Base-by-base conservation (phyloP, 2,888 invertebrate species). In the Tryphoninae sp. region DNA sequence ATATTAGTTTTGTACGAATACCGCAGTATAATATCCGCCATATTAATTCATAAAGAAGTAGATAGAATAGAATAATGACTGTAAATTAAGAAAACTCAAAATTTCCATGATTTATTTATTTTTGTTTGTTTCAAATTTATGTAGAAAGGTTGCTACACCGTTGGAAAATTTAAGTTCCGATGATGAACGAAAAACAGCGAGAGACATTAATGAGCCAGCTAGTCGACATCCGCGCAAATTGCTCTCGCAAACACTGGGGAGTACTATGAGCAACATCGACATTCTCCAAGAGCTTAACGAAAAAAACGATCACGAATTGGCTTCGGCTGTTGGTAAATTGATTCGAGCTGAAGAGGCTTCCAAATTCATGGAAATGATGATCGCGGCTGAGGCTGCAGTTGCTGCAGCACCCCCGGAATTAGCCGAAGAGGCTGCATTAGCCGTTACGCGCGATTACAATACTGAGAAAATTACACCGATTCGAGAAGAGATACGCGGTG, bases 391-490 rank as follows among this genome's bases (percentile, higher is more conserved):
- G 86, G 91, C 91, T 40, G 92, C 92, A 2, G 92, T 92, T 2
- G 90, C 91, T 45, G 87, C 89, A 7, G 93, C 90, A n/a, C 92
- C 92, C 1, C 92, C 92, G 1, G 92, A 92, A 83, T 84, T 89
- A n/a, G 92, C 92, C 9, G 93, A 93, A 85, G 92, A 92, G 85
- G 92, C 92, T 13, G 93, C 93, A 2, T 90, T 91, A 4, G 92
- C 92, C 2, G 92, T 92, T 53, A 92, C 92, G 0, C 89, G 89
- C 76, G 86, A 87, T 23, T 91, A 89, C 78, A 88, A 89, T 9
- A 88, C 89, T 2, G 89, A 92, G 80, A 85, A 92, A 33, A 89
- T 90, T 2, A 88, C 86, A 53, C 88, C 91, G 7, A 88, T 91
- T 33, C 87, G 87, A 23, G 90, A 92, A 78, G 88, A 89, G 55